A percentile compares a stretch with the other conserved stretches of the same genome.
These are phyloP conservation scores for Acronicta aceris DNA, from an alignment of 2,888 invertebrate species.

Conservation along the genomic window DNA sequence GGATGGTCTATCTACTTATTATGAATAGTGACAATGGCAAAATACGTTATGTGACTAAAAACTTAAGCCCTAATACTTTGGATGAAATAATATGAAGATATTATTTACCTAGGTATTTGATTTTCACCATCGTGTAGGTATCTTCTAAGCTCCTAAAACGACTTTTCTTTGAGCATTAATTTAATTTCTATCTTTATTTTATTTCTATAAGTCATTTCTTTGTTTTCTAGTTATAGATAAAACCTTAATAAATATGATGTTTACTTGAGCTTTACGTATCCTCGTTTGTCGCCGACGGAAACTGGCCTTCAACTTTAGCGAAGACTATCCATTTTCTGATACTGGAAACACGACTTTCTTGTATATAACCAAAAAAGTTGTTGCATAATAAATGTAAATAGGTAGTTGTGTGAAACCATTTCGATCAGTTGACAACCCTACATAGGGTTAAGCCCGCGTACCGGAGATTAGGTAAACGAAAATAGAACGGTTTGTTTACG, in stretches of 20 bases:
- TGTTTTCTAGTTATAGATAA: too few relatives aligned
- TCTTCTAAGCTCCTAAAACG: too few relatives aligned
- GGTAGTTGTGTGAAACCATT: slow-evolving; percentile 30
- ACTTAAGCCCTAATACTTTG: too few relatives aligned
- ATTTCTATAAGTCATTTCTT: too few relatives aligned
- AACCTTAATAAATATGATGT: too few relatives aligned
- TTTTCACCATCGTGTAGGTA: too few relatives aligned
- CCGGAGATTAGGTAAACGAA: slow-evolving; percentile 77
- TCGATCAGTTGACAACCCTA: slow-evolving; percentile 59
- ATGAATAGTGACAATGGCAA: slow-evolving; percentile 9
- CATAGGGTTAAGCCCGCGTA: slow-evolving; percentile 57
- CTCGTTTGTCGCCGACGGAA: neutral
- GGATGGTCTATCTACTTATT: neutral
- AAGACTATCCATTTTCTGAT: too few relatives aligned
- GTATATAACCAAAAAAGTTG: neutral
- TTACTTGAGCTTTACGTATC: neutral
- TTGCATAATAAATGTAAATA: slow-evolving; percentile 20
- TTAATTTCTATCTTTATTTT: too few relatives aligned
- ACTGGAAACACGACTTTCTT: neutral
- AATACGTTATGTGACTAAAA: too few relatives aligned
- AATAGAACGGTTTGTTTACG: slow-evolving; percentile 72
- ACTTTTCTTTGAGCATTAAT: too few relatives aligned
- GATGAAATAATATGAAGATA: too few relatives aligned
- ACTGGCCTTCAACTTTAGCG: neutral
- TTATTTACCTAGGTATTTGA: too few relatives aligned